Evolutionary conservation across 2,888 invertebrate species (phyloP).

Genomic region (Mylabris sibirica): DNA sequence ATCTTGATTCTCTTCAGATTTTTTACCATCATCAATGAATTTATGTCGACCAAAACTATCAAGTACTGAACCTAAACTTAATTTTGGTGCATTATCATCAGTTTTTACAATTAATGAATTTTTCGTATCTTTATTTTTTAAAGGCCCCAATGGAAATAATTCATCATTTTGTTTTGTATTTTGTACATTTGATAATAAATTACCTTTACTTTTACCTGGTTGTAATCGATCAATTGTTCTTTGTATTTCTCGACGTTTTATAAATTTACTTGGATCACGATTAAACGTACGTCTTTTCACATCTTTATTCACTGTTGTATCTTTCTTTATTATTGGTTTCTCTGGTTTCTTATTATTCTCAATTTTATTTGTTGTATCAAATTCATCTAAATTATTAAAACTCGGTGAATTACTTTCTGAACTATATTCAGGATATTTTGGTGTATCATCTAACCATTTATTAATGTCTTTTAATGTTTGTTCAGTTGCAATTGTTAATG

Average conservation of each 20-base stretch:
- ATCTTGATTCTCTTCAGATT: constrained; percentile 54
- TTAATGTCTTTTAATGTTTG: constrained; percentile 87
- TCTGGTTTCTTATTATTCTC: constrained; percentile 61
- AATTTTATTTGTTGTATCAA: constrained; percentile 49
- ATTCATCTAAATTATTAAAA: constrained; percentile 66
- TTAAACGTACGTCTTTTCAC: constrained; percentile 63
- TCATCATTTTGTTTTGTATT: constrained; percentile 69
- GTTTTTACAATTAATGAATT: constrained; percentile 67
- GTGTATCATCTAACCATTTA: constrained; percentile 87
- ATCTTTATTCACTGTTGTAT: constrained; percentile 55
- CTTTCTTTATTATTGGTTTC: constrained; percentile 57
- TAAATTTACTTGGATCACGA: constrained; percentile 56
- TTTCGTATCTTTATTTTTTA: constrained; percentile 68
- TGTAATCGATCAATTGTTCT: constrained; percentile 84
- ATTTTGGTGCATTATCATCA: constrained; percentile 77
- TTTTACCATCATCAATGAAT: constrained; percentile 65
- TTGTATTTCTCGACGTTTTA: constrained; percentile 74
- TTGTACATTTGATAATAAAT: constrained; percentile 75
- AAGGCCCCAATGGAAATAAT: constrained; percentile 63
- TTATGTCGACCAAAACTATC: constrained; percentile 77
- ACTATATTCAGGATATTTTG: constrained; percentile 76
- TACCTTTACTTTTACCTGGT: constrained; percentile 88
- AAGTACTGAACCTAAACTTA: constrained; percentile 85
- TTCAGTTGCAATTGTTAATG: constrained; percentile 74
- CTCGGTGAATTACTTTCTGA: constrained; percentile 82